Evolutionary conservation across 2,113 vertebrate genomes (phyloP).

Genomic region (Daphoenositta chrysoptera): DNA sequence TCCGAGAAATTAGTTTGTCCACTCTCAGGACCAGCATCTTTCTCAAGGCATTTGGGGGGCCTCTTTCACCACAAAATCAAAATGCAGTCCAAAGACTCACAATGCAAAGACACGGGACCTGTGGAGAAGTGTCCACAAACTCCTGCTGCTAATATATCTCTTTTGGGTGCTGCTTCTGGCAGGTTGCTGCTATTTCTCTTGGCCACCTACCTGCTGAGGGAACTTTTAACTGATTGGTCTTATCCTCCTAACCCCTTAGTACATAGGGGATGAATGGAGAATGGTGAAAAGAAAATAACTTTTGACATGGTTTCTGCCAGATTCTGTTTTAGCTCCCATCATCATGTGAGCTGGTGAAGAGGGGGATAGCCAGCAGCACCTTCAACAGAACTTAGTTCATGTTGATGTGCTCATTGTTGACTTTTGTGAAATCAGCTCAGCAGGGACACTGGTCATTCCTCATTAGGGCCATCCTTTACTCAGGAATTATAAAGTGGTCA

Average conservation of each 20-base stretch:
- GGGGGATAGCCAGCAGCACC: neutral
- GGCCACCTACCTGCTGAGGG: neutral
- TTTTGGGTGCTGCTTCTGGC: neutral
- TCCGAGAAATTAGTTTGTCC: neutral
- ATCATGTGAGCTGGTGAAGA: neutral
- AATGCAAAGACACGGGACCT: rapidly evolving
- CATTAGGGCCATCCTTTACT: neutral
- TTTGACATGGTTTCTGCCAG: neutral
- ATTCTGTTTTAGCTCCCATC: neutral
- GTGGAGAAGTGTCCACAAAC: neutral
- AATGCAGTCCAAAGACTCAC: neutral
- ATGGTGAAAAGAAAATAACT: neutral
- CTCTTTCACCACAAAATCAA: neutral
- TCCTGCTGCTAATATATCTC: neutral
- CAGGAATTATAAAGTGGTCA: neutral
- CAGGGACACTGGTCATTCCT: neutral
- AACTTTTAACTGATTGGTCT: neutral
- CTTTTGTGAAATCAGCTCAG: neutral
- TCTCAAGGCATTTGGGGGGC: neutral
- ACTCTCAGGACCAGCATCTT: neutral
- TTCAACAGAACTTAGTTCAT: neutral
- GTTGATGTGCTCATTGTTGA: rapidly evolving
- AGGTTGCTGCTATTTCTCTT: neutral
- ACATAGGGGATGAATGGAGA: neutral
- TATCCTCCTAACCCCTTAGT: neutral